phyloP scores from a whole-genome alignment of 1,140 invertebrate genomes.

The Drosophila tropicalis region DNA sequence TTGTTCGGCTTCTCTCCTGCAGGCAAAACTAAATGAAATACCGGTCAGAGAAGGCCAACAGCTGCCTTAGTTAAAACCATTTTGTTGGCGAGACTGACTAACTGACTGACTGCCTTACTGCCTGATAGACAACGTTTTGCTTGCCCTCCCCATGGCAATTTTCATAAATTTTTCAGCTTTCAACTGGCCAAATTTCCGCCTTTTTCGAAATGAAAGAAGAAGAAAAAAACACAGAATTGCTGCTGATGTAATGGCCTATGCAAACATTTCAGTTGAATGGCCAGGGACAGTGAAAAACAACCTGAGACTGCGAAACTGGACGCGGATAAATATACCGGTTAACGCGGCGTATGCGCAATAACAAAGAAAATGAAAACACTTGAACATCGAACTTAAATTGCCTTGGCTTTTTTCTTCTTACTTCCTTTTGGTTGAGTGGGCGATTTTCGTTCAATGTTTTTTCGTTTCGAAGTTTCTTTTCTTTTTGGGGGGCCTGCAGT shows the following conservation, averaged over 20 bases:
- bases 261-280: conserved; percentile 78
- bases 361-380: conserved; percentile 15
- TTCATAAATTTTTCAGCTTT: conserved; percentile 74
- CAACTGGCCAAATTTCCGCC: conserved; percentile 64
- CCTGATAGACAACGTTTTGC: conserved; percentile 15
- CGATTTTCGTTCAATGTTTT: conserved; percentile 55
- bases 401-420: conserved; percentile 9
- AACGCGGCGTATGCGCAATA: conserved; percentile 65
- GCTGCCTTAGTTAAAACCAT: conserved; percentile 32
- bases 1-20: conserved; percentile 50
- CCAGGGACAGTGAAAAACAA: conserved; percentile 40
- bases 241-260: conserved; percentile 70
- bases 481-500: conserved; percentile 14
- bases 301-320: conserved; percentile 17
- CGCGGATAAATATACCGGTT: conserved; percentile 14
- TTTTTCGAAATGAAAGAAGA: conserved; percentile 39
- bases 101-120: neutral
- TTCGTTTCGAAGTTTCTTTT: no score
- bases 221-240: conserved; percentile 31
- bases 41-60: conserved; percentile 9
- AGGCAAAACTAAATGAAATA: neutral
- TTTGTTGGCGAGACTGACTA: conserved; percentile 28
- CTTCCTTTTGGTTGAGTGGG: conserved; percentile 51
- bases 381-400: conserved; percentile 67
- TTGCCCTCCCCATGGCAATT: conserved; percentile 52